Evolutionary conservation across 1,140 invertebrate genomes (phyloP), one percentile per base, ranked within the genome.

Genomic region (Neodiprion pinetum): DNA sequence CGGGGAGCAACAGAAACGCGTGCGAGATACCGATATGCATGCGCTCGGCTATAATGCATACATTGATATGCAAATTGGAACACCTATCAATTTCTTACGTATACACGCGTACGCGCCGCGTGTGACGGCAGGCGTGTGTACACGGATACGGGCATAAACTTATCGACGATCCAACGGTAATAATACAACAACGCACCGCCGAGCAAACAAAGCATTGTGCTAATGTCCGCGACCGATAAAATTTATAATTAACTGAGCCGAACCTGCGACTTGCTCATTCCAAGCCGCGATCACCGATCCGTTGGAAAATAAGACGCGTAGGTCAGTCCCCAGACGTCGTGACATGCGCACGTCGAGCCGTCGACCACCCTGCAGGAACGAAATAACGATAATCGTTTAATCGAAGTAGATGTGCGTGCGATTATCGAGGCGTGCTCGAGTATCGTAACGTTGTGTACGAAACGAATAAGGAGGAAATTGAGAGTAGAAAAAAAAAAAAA

Each of bases 61-160:
- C 28, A 40, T 40, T 40, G 28, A 61, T 61, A 61, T 61, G 53
- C 53, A 61, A 61, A 61, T 61, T 61, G 53, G 53, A 61, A 61
- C 53, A 61, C 53, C 5, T 61, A 61, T 61, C 53, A 17, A 61
- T 61, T 61, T 9, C 53, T 61, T 17, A 11, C 53, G 28, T 40
- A 40, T 40, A 40, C 28, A 40, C 5, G 28, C 28, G 5, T 40
- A 40, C 28, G 5, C 28, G 28, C 1, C 28, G 28, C 28, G 5
- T 40, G 28, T 40, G 28, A 40, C 28, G 28, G 5, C 28, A 0
- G n/a, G 9, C 11, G 53, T 40, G 28, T 40, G 28, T 40, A 40
- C 28, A 40, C 28, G 4, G 11, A 14, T 61, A 61, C 9, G n/a
- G n/a, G n/a, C 11, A 61, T 61, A 12, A 61, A 14, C n/a, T 61